Evolutionary conservation across 1,140 invertebrate species (phyloP), one percentile per base, ranked within the genome.

Genomic region (Penaeus indicus): DNA sequence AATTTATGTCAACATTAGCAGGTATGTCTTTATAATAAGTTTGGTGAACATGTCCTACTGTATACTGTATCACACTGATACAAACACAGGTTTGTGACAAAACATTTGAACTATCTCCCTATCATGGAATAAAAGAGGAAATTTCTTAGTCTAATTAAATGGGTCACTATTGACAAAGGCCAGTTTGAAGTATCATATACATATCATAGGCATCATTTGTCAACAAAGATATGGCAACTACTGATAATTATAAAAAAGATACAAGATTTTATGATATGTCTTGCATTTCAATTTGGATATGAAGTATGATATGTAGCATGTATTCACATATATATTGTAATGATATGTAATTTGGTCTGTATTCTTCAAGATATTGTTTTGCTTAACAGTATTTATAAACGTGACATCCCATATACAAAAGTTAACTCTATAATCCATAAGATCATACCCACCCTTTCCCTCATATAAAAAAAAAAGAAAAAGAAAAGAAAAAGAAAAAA

Each of bases 261-360:
- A 88, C n/a, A 87, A 62, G 78, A 77, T 75, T 88, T 64, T 84
- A 88, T 88, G 87, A 88, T 88, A 88, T 88, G 87, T 64, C 84
- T 84, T 38, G 77, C 42, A 38, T 88, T 61, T 83, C n/a, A 83
- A 88, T 88, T 84, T 88, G 81, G 87, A 88, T 88, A 88, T 88
- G 87, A 84, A 61, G 82, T 62, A 79, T 88, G 87, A 88, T 88
- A 88, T 88, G 87, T 88, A 86, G 54, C 77, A 80, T 86, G 77
- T 85, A 85, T 80, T 63, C 63, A 80, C 54, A 86, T 78, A 86
- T 63, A 42, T 54, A 54, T 54, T 54, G 54, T 54, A 84, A 21
- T 86, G 85, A 86, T 86, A 86, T 86, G 85, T 86, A 77, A 84
- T 63, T 83, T 64, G 81, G 75, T 88, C 69, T 88, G 60, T 62